Conservation (phyloP, 2,113 vertebrate genomes). For the Uria aalge region DNA sequence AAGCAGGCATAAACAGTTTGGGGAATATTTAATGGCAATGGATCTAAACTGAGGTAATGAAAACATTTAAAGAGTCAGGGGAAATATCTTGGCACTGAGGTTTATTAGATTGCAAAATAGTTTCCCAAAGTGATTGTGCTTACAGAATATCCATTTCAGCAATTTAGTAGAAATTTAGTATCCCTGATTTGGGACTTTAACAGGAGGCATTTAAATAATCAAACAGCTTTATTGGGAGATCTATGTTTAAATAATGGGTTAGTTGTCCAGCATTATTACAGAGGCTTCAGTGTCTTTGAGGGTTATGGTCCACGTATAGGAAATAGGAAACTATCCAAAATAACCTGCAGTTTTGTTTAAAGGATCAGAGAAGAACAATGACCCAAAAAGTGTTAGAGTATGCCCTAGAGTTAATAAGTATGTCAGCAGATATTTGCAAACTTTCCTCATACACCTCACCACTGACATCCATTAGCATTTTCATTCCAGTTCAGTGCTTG, state of each 20-base stretch:
- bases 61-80: background rate
- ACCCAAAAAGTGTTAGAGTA: background rate
- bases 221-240: background rate
- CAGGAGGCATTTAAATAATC: background rate
- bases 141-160: background rate
- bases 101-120: conserved; percentile 54
- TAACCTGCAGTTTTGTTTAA: background rate
- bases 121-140: conserved; percentile 17
- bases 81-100: background rate
- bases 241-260: background rate
- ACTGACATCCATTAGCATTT: background rate
- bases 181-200: background rate
- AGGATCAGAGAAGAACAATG: background rate
- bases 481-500: background rate
- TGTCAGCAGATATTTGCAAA: background rate
- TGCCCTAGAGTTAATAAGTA: background rate
- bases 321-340: background rate
- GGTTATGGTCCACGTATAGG: background rate
- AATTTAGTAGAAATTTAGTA: background rate
- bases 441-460: background rate
- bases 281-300: background rate
- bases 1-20: background rate
- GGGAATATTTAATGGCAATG: background rate
- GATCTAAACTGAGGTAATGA: conserved; percentile 36
- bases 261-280: background rate